Evolutionary conservation across 1,140 invertebrate genomes (phyloP), one percentile per base, ranked within the genome.

Genomic region (Trichogramma pretiosum): DNA sequence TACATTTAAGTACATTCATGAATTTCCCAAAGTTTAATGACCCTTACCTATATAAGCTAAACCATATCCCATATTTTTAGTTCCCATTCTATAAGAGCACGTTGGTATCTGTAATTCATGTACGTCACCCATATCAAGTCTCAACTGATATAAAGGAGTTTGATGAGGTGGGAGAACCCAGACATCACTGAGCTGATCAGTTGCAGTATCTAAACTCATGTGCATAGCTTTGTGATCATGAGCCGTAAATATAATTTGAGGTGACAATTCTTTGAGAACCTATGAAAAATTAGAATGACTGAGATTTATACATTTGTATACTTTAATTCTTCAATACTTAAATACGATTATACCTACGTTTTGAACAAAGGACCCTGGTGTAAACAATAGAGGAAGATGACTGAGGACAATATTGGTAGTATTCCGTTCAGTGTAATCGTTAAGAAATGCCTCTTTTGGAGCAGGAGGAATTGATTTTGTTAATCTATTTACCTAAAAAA

Each of bases 61-160:
- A 30, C 89, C 89, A 71, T 84, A 93, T 14, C 90, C 92, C 64
- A 92, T 89, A 50, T 85, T 73, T 9, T 61, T 56, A 17, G 83
- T 85, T 2, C 92, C 92, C 92, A 96, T 96, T 61, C 93, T 77
- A 67, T 97, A 97, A 5, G 90, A 94, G 68, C 87, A 93, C 1
- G 92, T 93, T 3, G 93, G 93, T 45, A 93, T 85, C 65, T 85
- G 79, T 32, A 96, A 79, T 74, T 97, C 92, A 61, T 88, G 80
- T 53, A 85, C 68, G 51, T 74, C 70, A n/a, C 65, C 67, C 48
- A 66, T 59, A 35, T 71, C 67, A 38, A 78, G 61, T 39, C 65
- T 61, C 36, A 72, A 68, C 52, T 70, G 61, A 58, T 72, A 72
- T 7, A 76, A 53, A 37, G 68, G 60, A 35, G 63, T 70, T 60